phyloP scores from a whole-genome alignment of 2,888 invertebrate genomes.

The Cheilosia grossa region DNA sequence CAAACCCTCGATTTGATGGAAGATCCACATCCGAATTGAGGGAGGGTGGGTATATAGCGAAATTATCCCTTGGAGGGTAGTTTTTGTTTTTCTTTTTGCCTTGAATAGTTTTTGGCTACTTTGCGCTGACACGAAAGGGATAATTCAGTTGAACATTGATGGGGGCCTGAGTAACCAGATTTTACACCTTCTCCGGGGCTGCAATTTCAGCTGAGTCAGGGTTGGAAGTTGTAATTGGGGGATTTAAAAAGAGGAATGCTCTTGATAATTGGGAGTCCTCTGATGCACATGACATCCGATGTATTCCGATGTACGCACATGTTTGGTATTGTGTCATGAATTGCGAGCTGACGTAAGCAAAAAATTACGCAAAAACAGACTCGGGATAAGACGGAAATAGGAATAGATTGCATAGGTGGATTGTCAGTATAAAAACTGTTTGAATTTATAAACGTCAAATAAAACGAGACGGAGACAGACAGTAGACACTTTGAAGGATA shows the following conservation, averaged over 20 bases:
- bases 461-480: too few relatives aligned
- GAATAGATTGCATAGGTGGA: too few relatives aligned
- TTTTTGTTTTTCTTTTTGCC: conserved; percentile 77
- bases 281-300: too few relatives aligned
- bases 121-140: conserved; percentile 4
- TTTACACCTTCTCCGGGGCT: conserved; percentile 1
- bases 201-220: conserved; percentile 35
- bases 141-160: conserved; percentile 39
- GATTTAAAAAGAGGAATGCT: too few relatives aligned
- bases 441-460: too few relatives aligned
- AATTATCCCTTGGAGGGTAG: conserved; percentile 81
- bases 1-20: conserved; percentile 45
- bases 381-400: too few relatives aligned
- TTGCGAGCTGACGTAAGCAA: too few relatives aligned
- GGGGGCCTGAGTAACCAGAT: conserved; percentile 39
- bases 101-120: conserved; percentile 3
- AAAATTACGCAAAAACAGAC: too few relatives aligned
- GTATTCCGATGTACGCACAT: too few relatives aligned
- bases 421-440: too few relatives aligned
- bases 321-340: too few relatives aligned
- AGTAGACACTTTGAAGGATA: too few relatives aligned
- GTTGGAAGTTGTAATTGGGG: neutral
- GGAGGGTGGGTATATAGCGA: conserved; percentile 50
- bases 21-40: conserved; percentile 54
- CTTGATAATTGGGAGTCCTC: neutral